phyloP scores from a whole-genome alignment of 2,797 vertebrate genomes.

The Neosilurus mollespiculum region DNA sequence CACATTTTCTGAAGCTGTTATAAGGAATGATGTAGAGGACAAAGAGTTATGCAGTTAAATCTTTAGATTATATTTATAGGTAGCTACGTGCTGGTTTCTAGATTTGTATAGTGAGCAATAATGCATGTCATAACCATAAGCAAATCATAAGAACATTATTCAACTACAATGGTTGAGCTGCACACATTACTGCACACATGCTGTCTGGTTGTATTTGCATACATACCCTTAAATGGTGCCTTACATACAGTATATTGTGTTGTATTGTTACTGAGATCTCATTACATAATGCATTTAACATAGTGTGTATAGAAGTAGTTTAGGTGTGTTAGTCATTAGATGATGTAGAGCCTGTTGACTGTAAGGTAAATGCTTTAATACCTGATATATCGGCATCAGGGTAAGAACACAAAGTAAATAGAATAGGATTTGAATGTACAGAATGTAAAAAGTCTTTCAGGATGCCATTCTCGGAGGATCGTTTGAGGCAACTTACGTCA shows the following conservation, averaged over 20 bases:
- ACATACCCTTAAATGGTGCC: constrained; percentile 66
- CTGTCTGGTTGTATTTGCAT: constrained; percentile 49
- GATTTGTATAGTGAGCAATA: constrained; percentile 66
- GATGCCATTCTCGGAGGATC: constrained; percentile 25
- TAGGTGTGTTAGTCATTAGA: constrained; percentile 15
- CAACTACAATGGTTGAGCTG: constrained; percentile 31
- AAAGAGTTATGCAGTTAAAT: constrained; percentile 30
- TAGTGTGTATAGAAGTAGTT: constrained; percentile 13
- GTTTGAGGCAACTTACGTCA: constrained; percentile 1
- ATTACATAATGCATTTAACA: constrained; percentile 23
- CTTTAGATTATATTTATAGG: constrained; percentile 32
- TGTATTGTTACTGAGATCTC: constrained; percentile 30
- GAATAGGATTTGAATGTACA: constrained; percentile 10
- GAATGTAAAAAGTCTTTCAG: constrained; percentile 35
- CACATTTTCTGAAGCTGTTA: neutral
- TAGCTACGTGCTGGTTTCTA: constrained; percentile 23
- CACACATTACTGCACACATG: constrained; percentile 30
- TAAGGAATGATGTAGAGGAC: constrained; percentile 23
- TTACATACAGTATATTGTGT: constrained; percentile 58
- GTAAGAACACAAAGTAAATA: neutral
- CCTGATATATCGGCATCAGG: neutral
- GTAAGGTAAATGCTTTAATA: neutral
- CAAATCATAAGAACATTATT: constrained; percentile 23
- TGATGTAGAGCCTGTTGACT: constrained; percentile 19
- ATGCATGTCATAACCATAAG: constrained; percentile 51